A percentile compares a stretch with the other conserved stretches of the same genome.
phyloP scores from a whole-genome alignment of 2,888 invertebrate genomes.

The Plagiodera versicolora region DNA sequence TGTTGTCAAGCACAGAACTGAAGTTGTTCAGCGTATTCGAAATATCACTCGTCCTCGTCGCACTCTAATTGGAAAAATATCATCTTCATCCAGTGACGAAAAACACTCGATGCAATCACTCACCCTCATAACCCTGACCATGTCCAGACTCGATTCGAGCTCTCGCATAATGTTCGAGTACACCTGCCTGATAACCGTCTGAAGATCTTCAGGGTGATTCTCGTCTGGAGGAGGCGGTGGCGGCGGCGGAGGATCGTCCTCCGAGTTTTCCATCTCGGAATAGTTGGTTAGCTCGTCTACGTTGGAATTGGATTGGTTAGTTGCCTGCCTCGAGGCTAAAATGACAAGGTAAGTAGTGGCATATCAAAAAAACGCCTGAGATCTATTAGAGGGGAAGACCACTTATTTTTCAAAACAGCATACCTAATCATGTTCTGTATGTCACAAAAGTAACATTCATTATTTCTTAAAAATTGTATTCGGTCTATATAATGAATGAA shows the following conservation, averaged over 20 bases:
- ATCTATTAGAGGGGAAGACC: no score
- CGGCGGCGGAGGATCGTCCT: slow-evolving; percentile 42
- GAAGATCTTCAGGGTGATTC: slow-evolving; percentile 43
- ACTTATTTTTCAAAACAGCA: no score
- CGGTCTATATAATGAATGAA: no score
- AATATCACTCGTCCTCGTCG: slow-evolving; percentile 46
- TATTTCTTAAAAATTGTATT: no score
- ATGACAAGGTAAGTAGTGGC: slow-evolving; percentile 5
- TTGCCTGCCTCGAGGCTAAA: neutral
- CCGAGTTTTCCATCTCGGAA: slow-evolving; percentile 48
- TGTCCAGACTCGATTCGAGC: slow-evolving; percentile 45
- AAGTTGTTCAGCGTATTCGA: slow-evolving; percentile 51
- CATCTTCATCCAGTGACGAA: no score
- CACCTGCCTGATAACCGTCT: slow-evolving; percentile 48
- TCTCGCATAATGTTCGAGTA: slow-evolving; percentile 52
- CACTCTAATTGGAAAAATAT: slow-evolving; percentile 35
- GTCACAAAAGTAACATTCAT: no score
- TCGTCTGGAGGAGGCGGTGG: slow-evolving; percentile 32
- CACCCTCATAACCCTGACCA: slow-evolving; percentile 23
- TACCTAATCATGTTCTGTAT: no score
- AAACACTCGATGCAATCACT: no score
- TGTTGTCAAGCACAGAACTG: slow-evolving; percentile 50
- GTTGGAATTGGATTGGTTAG: slow-evolving; percentile 33
- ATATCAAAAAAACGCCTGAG: neutral
- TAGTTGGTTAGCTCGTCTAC: slow-evolving; percentile 52